A percentile compares a stretch with the other conserved stretches of the same genome.
Evolutionary conservation across 1,140 invertebrate genomes (phyloP).

Genomic region (Drosophila rufa): DNA sequence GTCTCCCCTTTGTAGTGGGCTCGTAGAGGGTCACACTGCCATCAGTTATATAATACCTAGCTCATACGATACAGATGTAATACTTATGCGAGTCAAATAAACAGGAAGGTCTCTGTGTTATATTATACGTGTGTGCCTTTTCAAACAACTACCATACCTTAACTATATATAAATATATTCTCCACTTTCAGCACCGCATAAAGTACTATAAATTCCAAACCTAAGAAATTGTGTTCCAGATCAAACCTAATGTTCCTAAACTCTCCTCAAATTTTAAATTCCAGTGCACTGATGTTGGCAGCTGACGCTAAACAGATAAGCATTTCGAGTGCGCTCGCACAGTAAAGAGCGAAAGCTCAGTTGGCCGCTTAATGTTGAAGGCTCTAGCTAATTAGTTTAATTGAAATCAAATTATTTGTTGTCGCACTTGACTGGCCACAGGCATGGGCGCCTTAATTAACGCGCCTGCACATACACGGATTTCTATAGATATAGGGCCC

Average conservation of each 20-base stretch:
- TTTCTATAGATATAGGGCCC: conserved; percentile 1
- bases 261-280: neutral
- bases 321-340: conserved; percentile 61
- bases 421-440: conserved; percentile 83
- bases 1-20: no score
- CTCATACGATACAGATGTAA: no score
- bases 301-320: conserved; percentile 76
- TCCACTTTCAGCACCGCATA: no score
- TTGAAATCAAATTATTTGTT: conserved; percentile 85
- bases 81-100: no score
- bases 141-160: no score
- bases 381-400: conserved; percentile 83
- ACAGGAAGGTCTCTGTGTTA: no score
- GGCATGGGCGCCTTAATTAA: conserved; percentile 83
- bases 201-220: no score
- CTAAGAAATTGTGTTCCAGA: no score
- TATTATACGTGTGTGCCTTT: no score
- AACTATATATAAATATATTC: no score
- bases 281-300: conserved; percentile 41
- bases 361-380: conserved; percentile 69
- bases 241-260: neutral
- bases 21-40: no score
- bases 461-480: conserved; percentile 54
- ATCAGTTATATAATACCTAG: no score
- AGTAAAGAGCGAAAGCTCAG: conserved; percentile 24